Conservation (phyloP, 1,140 invertebrate species). For the Leptoteleia sp. region DNA sequence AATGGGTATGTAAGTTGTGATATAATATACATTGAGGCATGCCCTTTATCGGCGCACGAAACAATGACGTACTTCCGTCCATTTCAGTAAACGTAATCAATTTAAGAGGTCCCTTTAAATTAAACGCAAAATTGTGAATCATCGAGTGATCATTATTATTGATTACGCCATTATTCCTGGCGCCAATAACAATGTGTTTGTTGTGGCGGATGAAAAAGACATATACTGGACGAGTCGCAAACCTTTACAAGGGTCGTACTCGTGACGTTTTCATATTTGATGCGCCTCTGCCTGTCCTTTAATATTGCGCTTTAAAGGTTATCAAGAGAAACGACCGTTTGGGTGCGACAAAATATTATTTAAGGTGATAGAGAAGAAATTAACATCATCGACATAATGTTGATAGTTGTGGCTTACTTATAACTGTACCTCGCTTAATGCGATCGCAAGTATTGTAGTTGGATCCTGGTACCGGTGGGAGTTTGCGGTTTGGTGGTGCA, state of each 20-base stretch:
- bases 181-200: constrained; percentile 39
- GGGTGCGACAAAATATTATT: constrained; percentile 72
- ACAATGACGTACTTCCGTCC: constrained; percentile 11
- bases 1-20: constrained; percentile 40
- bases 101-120: not conserved
- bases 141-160: not conserved
- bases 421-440: constrained; percentile 94
- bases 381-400: constrained; percentile 74
- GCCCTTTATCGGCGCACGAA: constrained; percentile 54
- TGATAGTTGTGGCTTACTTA: constrained; percentile 87
- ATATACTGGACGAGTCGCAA: constrained; percentile 53
- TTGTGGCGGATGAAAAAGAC: constrained; percentile 28
- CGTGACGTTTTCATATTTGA: constrained; percentile 38
- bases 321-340: constrained; percentile 65
- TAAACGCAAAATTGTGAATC: not conserved
- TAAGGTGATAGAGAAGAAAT: constrained; percentile 60
- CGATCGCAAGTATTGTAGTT: constrained; percentile 96
- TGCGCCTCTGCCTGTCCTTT: constrained; percentile 43
- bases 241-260: constrained; percentile 53
- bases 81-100: not conserved
- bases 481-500: constrained; percentile 93
- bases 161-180: constrained; percentile 8
- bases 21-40: constrained; percentile 58
- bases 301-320: constrained; percentile 44
- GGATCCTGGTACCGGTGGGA: constrained; percentile 93